Percentiles rank a stretch among this genome's conserved stretches.
These are phyloP conservation scores for Cheilosia vulpina DNA, from an alignment of 2,888 invertebrate genomes.

Conservation along the genomic window DNA sequence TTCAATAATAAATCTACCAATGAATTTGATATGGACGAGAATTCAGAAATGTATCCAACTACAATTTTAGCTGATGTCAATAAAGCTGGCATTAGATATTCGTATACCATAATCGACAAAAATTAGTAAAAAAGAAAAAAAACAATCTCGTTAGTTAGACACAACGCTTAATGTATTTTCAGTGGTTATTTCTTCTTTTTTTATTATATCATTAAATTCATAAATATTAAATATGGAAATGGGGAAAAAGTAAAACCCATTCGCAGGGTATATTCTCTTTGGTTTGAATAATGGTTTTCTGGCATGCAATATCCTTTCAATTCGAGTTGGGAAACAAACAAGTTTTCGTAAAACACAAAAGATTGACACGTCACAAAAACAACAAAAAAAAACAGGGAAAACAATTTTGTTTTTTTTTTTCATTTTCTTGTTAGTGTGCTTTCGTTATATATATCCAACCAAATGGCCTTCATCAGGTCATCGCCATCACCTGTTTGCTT, in stretches of 20 bases:
- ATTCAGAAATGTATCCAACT: neutral
- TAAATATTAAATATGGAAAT: slow-evolving; percentile 49
- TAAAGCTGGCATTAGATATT: neutral
- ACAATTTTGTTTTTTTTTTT: slow-evolving; percentile 54
- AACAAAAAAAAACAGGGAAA: slow-evolving; percentile 21
- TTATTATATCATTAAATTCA: slow-evolving; percentile 49
- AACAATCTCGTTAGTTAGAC: slow-evolving; percentile 54
- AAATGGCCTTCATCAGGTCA: slow-evolving; percentile 84
- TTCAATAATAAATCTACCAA: no score
- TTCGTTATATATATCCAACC: slow-evolving; percentile 84
- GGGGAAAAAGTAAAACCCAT: slow-evolving; percentile 25
- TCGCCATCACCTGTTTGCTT: slow-evolving; percentile 84
- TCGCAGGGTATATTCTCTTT: neutral
- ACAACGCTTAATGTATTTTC: slow-evolving; percentile 44
- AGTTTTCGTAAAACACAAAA: slow-evolving; percentile 26
- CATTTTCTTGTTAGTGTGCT: slow-evolving; percentile 75
- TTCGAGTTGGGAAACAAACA: slow-evolving; percentile 84
- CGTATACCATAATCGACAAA: neutral
- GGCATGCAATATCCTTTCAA: slow-evolving; percentile 84
- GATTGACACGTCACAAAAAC: slow-evolving; percentile 19
- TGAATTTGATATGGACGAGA: no score
- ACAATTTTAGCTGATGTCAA: neutral
- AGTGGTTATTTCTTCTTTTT: slow-evolving; percentile 12
- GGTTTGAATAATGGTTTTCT: slow-evolving; percentile 23
- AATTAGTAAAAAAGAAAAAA: slow-evolving; percentile 57